Base-by-base conservation (phyloP, 2,888 invertebrate genomes). In the Netelia melanura region DNA sequence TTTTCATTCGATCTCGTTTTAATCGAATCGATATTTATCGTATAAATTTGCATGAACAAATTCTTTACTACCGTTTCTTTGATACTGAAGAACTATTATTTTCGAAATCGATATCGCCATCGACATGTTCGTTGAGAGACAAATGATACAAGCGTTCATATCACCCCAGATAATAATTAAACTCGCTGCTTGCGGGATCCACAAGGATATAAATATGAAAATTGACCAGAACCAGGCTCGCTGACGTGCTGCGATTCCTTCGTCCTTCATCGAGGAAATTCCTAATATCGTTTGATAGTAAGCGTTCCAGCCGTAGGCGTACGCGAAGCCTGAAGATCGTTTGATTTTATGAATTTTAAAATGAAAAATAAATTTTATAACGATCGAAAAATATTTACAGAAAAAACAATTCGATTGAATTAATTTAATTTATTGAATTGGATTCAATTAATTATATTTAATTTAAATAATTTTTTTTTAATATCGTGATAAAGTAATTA, bases 41-140 rank as follows among this genome's bases (percentile, higher is more conserved):
- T 30, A 71, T 3, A 17, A 14, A 9, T 54, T 10, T 56, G 17
- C 8, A 23, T 3, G n/a, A 30, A 62, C 43, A 64, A 54, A 25
- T 56, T 44, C 38, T 25, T 25, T 38, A 21, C 23, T 75, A 91
- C 90, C 87, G 72, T 88, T 76, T 86, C 84, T 87, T 48, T 90
- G 81, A 52, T 84, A 87, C 74, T 89, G 88, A 56, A 89, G 83
- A 14, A 88, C 85, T 1, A 89, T 23, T 0, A 90, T 30, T 86
- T 91, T 91, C 10, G 87, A 38, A 5, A 86, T 65, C 0, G 89
- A 88, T 23, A 89, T 89, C 0, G 85, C 86, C 1, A 87, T 83
- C 0, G 91, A 87, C 25, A 91, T 86, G 58, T 90, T 91, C 52
- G 88, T 83, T 0, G 91, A 89, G 0, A 91, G 75, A 71, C 90